Conservation (phyloP, 2,888 invertebrate species). For the Phengaris arion region DNA sequence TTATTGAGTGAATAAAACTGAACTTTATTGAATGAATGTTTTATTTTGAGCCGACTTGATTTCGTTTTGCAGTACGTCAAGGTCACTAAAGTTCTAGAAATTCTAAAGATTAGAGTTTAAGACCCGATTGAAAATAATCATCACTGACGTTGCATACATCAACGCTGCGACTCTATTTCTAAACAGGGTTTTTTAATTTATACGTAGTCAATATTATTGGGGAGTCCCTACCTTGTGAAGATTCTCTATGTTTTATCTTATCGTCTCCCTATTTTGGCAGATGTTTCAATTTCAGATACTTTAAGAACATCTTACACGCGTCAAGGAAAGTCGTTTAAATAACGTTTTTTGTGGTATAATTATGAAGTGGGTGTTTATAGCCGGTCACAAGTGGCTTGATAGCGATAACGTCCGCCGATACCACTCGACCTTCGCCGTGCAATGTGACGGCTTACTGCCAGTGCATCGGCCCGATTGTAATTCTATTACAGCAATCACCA, state of each 20-base stretch:
- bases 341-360: not conserved
- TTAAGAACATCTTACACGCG: not conserved
- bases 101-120: not conserved
- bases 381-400: not conserved
- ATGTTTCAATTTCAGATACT: not conserved
- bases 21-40: too few relatives aligned
- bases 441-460: not conserved
- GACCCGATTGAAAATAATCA: not conserved
- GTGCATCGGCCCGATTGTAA: not conserved
- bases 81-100: constrained; percentile 1
- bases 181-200: not conserved
- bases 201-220: not conserved
- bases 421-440: constrained; percentile 5
- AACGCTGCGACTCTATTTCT: not conserved
- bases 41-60: not conserved
- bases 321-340: not conserved
- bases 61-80: not conserved
- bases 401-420: not conserved
- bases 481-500: not conserved
- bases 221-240: not conserved
- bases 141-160: not conserved
- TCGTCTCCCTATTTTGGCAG: not conserved
- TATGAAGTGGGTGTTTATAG: not conserved
- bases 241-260: not conserved
- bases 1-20: too few relatives aligned